These are phyloP conservation scores for Patiria pectinifera DNA, from an alignment of 53 echinoderm and acorn worm genomes.

Conservation along the genomic window DNA sequence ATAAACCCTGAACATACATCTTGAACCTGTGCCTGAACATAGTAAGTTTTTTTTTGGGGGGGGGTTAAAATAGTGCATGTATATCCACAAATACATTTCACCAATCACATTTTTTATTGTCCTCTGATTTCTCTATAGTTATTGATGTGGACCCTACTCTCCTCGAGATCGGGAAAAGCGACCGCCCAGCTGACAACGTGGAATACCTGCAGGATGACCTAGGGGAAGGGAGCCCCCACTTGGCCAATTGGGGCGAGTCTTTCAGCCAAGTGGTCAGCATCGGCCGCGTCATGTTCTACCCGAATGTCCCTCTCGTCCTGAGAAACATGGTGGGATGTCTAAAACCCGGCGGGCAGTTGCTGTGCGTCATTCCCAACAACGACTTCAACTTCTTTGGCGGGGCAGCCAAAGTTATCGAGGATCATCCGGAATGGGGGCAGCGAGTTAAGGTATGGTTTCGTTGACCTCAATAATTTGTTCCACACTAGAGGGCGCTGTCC, in stretches of 20 bases:
- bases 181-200: constrained; percentile 41
- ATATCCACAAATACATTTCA: too few species aligned
- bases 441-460: background rate
- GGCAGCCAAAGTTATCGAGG: constrained; percentile 4
- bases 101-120: background rate
- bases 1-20: too few species aligned
- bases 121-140: background rate
- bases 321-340: constrained; percentile 40
- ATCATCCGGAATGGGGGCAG: constrained; percentile 33
- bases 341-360: constrained; percentile 9
- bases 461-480: too few species aligned
- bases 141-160: constrained; percentile 20
- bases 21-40: too few species aligned
- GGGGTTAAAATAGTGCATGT: too few species aligned
- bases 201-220: constrained; percentile 41
- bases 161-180: constrained; percentile 9
- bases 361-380: constrained; percentile 9
- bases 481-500: too few species aligned
- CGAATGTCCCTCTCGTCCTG: background rate
- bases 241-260: background rate
- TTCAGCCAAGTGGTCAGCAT: constrained; percentile 18
- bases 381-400: constrained; percentile 26
- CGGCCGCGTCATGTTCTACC: constrained; percentile 17
- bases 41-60: too few species aligned
- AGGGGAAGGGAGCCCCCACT: constrained; percentile 13